Evolutionary conservation across 2,888 invertebrate genomes (phyloP), one percentile per base, ranked within the genome.

Genomic region (Drosophila ezoana): DNA sequence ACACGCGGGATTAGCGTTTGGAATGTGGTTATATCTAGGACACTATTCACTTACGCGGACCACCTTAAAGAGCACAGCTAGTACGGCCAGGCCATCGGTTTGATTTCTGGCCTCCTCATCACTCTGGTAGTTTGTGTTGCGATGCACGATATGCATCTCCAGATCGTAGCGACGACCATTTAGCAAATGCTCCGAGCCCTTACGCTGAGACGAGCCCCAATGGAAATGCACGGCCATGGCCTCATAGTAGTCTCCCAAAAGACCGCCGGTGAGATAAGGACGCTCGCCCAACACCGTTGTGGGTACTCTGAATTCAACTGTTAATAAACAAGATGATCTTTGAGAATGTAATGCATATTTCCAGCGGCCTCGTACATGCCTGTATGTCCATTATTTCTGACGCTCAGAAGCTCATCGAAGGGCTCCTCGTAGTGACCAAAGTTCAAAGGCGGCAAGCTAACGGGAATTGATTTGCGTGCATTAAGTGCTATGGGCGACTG

Each of bases 301-400:
- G 0, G 89, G 87, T 2, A 91, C 63, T 3, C 66, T 61, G 35
- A 91, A 86, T 43, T 91, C 90, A 33, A 88, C 91, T 90, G 43
- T 9, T 47, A 8, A 23, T 3, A n/a, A 8, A 10, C 2, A 1
- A 5, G 10, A 28, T 11, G 8, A 20, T 8, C 23, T 23, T 28
- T 28, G 28, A 28, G 8, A 23, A 1, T 11, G 9, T 4, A 4
- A 3, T 14, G 11, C 28, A 28, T 28, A 10, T 40, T 16, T n/a
- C 14, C 14, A 16, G 3, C 40, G 9, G 14, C 10, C 6, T 8
- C 35, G 1, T 1, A 44, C 40, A 13, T 68, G 40, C 81, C 78
- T 75, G 95, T 95, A 89, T 95, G 95, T n/a, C 96, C 96, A 84
- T 94, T 95, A 81, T 96, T 96, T 37, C 93, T 93, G 44, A 95